Evolutionary conservation across 2,797 vertebrate genomes (phyloP).

Genomic region (Psittacula derbiana): DNA sequence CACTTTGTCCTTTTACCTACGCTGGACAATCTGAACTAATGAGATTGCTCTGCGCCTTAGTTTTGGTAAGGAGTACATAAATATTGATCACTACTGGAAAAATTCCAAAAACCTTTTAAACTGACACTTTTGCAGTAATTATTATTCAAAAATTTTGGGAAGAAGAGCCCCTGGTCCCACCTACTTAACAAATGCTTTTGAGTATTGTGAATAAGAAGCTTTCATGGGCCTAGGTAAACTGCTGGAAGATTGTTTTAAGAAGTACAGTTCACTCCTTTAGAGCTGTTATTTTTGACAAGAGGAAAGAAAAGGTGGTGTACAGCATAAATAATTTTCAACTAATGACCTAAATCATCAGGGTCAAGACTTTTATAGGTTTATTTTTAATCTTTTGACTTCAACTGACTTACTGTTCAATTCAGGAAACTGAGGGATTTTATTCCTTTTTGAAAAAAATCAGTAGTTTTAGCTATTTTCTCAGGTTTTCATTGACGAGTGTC

Average conservation of each 20-base stretch:
- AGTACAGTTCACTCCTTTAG: neutral
- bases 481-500: neutral
- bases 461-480: neutral
- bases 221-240: neutral
- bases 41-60: neutral
- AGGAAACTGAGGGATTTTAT: neutral
- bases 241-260: neutral
- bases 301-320: neutral
- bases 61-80: neutral
- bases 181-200: neutral
- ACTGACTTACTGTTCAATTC: neutral
- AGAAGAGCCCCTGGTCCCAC: neutral
- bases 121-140: neutral
- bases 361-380: conserved; percentile 30
- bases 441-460: neutral
- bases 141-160: neutral
- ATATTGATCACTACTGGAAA: neutral
- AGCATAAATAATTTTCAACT: conserved; percentile 54
- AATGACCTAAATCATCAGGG: conserved; percentile 36
- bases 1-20: neutral
- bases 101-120: neutral
- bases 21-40: neutral
- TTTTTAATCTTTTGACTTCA: conserved; percentile 33
- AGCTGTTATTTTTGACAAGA: conserved; percentile 17
- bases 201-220: neutral